A percentile compares a stretch with the other conserved stretches of the same genome.
These are phyloP conservation scores for Hyaena hyaena DNA, from an alignment of 2,113 vertebrate genomes.

Conservation along the genomic window DNA sequence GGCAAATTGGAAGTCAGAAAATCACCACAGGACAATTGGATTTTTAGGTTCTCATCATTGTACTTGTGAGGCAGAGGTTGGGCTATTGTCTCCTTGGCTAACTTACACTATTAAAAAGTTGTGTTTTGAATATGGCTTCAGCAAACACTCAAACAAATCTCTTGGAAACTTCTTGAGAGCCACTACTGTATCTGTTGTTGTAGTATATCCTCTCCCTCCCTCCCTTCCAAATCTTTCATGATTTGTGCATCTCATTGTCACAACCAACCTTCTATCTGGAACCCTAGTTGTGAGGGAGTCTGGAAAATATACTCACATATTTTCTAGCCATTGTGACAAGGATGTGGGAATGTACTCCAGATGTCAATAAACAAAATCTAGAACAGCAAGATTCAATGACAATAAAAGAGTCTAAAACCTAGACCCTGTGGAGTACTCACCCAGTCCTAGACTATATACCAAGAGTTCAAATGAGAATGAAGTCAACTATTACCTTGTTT, in stretches of 20 bases:
- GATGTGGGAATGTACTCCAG: background rate
- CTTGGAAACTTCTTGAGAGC: background rate
- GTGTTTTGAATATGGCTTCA: background rate
- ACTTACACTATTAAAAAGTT: background rate
- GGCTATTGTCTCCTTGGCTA: background rate
- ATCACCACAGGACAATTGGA: too few species aligned
- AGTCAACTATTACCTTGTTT: background rate
- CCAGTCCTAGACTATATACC: background rate
- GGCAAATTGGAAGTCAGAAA: background rate
- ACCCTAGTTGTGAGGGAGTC: background rate
- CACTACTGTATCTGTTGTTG: background rate
- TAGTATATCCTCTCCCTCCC: background rate
- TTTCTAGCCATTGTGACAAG: background rate
- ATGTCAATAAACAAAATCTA: background rate
- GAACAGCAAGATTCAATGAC: background rate
- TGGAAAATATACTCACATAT: background rate
- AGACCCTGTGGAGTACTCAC: background rate
- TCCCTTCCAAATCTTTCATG: background rate
- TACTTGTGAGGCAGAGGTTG: background rate
- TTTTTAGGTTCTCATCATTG: background rate
- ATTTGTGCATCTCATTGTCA: background rate
- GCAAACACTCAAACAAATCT: background rate
- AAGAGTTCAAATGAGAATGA: constrained; percentile 35
- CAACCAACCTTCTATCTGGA: background rate
- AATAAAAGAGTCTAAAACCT: background rate